These are phyloP conservation scores for Benitochromis conjunctus DNA, from an alignment of 2,113 vertebrate species.

Conservation along the genomic window DNA sequence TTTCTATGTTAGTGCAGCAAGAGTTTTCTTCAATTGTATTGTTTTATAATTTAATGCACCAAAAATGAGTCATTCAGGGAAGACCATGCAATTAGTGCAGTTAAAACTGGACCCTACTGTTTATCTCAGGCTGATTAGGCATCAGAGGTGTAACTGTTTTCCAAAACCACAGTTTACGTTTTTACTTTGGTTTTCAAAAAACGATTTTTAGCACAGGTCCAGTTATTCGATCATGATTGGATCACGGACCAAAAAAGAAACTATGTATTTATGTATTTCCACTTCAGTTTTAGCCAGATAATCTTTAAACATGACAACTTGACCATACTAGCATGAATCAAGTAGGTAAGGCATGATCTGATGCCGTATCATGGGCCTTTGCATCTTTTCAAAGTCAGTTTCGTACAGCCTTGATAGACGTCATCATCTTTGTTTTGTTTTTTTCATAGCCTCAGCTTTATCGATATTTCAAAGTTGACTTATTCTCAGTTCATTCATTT, in stretches of 20 bases:
- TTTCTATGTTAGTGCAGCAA: not conserved
- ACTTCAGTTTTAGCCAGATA: not conserved
- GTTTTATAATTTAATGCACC: not conserved
- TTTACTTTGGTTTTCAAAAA: not conserved
- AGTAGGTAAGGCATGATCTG: not conserved
- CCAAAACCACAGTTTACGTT: not conserved
- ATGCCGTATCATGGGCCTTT: not conserved
- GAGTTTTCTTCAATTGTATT: not conserved
- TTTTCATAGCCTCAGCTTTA: not conserved
- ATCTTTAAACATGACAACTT: not conserved
- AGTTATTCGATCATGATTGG: not conserved
- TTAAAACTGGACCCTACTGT: constrained; percentile 29
- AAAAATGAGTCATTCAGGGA: not conserved
- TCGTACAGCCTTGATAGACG: accelerated
- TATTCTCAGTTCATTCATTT: accelerated
- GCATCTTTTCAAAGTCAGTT: not conserved
- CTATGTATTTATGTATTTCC: not conserved
- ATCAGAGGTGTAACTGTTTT: not conserved
- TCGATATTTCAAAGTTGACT: not conserved
- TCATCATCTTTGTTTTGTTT: not conserved
- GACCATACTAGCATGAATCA: not conserved
- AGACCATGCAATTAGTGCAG: constrained; percentile 13
- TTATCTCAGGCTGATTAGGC: not conserved
- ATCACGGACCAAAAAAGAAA: not conserved
- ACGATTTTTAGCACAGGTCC: not conserved